Evolutionary conservation across 64 coral and sea anemone genomes (phyloP).

Genomic region (Exaiptasia diaphana): DNA sequence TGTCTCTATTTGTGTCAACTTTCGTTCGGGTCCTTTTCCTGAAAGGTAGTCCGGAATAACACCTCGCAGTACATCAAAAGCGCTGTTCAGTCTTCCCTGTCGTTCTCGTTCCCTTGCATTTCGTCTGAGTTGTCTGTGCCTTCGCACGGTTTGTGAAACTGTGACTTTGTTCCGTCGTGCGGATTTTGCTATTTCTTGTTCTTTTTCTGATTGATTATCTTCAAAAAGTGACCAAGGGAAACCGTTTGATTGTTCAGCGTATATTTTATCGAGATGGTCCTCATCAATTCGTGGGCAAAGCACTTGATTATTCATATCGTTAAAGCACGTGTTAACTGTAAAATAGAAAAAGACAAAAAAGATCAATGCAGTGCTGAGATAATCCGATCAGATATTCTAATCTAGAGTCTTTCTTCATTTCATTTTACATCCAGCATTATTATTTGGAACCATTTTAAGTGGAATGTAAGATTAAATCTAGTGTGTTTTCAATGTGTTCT

Average conservation of each 20-base stretch:
- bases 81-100: constrained; percentile 84
- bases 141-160: constrained; percentile 73
- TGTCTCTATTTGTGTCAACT: constrained; percentile 96
- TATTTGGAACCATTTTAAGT: too few relatives aligned
- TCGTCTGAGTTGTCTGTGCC: constrained; percentile 86
- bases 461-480: too few relatives aligned
- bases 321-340: constrained; percentile 12
- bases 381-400: not conserved
- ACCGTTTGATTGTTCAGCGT: not conserved
- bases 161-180: constrained; percentile 52
- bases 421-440: too few relatives aligned
- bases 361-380: constrained; percentile 16
- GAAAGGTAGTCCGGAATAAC: constrained; percentile 97
- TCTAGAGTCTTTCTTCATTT: too few relatives aligned
- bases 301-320: constrained; percentile 8
- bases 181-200: constrained; percentile 18
- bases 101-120: constrained; percentile 94
- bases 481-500: not conserved
- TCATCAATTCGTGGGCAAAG: not conserved
- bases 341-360: not conserved
- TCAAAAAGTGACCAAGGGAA: constrained; percentile 19
- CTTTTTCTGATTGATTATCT: constrained; percentile 14
- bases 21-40: constrained; percentile 94
- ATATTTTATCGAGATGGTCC: not conserved
- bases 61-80: constrained; percentile 90